A percentile compares a stretch with the other conserved stretches of the same genome.
Conservation (phyloP, 2,888 invertebrate species). For the Ennomos erosarius region DNA sequence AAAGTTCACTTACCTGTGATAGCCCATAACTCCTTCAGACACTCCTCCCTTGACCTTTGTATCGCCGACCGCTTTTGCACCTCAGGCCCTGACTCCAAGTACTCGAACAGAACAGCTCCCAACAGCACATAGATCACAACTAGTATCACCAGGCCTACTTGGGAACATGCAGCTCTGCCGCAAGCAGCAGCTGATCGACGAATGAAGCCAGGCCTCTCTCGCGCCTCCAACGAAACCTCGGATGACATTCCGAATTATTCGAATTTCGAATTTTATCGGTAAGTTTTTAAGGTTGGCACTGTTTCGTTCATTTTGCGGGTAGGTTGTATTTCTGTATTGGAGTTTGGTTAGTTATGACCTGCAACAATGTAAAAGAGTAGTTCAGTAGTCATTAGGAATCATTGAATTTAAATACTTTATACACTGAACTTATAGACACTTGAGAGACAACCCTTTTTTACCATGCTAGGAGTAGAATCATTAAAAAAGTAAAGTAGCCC, state of each 20-base stretch:
- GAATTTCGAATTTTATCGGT: conserved; percentile 29
- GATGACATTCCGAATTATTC: conserved; percentile 67
- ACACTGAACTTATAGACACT: too few relatives aligned
- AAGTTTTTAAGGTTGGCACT: conserved; percentile 35
- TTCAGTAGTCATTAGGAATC: conserved; percentile 25
- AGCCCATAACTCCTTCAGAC: conserved; percentile 90
- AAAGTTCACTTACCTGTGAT: conserved; percentile 88
- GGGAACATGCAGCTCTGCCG: conserved; percentile 87
- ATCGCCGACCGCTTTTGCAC: conserved; percentile 87
- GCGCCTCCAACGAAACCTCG: conserved; percentile 76
- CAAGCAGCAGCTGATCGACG: conserved; percentile 69
- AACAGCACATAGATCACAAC: conserved; percentile 90
- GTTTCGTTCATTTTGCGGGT: conserved; percentile 16
- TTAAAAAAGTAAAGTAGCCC: too few relatives aligned
- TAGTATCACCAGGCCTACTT: conserved; percentile 88
- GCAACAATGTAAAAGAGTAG: conserved; percentile 15
- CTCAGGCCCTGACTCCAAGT: conserved; percentile 89
- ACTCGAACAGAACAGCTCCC: conserved; percentile 91
- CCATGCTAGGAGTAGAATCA: too few relatives aligned
- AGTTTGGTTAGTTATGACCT: conserved; percentile 12
- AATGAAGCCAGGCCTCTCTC: conserved; percentile 66
- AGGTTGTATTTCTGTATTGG: neutral
- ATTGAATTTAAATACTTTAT: too few relatives aligned
- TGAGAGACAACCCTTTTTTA: too few relatives aligned
- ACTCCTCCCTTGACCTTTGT: conserved; percentile 87